These are phyloP conservation scores for Tetanocera ferruginea DNA, from an alignment of 2,888 invertebrate species.

Conservation along the genomic window DNA sequence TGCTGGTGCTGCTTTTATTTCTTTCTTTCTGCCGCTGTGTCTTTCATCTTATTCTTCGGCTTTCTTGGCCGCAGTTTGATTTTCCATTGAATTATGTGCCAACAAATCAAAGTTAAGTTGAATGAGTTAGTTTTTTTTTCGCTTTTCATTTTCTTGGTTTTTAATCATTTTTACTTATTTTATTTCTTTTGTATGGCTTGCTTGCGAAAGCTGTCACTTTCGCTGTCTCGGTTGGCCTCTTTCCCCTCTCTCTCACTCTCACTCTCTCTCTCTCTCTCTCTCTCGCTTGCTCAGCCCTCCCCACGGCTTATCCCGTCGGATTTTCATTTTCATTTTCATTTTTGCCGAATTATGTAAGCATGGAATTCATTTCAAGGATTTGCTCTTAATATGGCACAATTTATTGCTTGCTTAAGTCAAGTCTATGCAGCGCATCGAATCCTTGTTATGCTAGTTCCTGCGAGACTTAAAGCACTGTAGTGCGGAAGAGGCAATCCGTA, in stretches of 20 bases:
- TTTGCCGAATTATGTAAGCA: conserved; percentile 12
- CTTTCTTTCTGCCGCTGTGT: not conserved
- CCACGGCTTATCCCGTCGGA: not conserved
- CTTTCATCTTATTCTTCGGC: not conserved
- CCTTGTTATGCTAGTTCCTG: not conserved
- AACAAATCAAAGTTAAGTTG: conserved; percentile 39
- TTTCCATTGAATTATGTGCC: conserved; percentile 33
- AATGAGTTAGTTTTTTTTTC: conserved; percentile 8
- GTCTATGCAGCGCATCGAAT: not conserved
- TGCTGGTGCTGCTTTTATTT: not conserved
- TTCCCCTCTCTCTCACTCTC: not conserved
- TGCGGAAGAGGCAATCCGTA: not conserved
- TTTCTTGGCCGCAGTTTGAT: conserved; percentile 13
- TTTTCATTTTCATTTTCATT: conserved; percentile 16
- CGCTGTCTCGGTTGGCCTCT: not conserved
- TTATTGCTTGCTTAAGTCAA: conserved; percentile 33
- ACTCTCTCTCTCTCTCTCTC: not conserved
- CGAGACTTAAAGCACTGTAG: not conserved
- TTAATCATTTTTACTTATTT: conserved; percentile 15
- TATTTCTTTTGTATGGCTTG: not conserved
- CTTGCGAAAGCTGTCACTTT: not conserved
- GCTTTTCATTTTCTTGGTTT: conserved; percentile 12
- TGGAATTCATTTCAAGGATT: conserved; percentile 37
- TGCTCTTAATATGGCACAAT: conserved; percentile 35
- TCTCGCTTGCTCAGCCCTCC: not conserved